Conservation (phyloP, 2,888 invertebrate species). For the Furcula furcula region DNA sequence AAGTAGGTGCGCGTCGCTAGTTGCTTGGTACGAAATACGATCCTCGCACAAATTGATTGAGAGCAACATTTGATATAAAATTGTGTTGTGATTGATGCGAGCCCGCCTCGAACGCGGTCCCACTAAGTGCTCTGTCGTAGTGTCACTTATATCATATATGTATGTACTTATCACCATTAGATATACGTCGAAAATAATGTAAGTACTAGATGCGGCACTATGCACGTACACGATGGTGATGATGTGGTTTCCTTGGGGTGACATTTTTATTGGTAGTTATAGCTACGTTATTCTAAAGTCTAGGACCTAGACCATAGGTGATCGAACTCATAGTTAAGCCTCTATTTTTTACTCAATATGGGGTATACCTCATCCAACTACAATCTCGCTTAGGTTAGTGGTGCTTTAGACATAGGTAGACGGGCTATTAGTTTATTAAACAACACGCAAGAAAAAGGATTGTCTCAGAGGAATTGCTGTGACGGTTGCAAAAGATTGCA, state of each 20-base stretch:
- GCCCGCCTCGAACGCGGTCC: slow-evolving; percentile 62
- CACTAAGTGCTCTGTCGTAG: slow-evolving; percentile 78
- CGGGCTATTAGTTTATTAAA: no score
- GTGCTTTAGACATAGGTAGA: no score
- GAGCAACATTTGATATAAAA: slow-evolving; percentile 82
- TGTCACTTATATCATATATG: slow-evolving; percentile 46
- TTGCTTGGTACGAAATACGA: slow-evolving; percentile 67
- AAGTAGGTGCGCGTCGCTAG: slow-evolving; percentile 46
- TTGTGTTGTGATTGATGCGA: slow-evolving; percentile 81
- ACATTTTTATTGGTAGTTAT: slow-evolving; percentile 23
- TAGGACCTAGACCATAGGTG: slow-evolving; percentile 25
- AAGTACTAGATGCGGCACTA: slow-evolving; percentile 12
- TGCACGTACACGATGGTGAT: slow-evolving; percentile 1
- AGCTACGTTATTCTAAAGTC: slow-evolving; percentile 22
- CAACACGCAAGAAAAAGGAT: no score
- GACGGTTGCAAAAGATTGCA: no score
- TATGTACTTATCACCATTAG: slow-evolving; percentile 36
- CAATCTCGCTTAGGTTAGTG: no score
- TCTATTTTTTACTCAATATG: no score
- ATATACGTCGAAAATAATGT: slow-evolving; percentile 29
- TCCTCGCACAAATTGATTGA: slow-evolving; percentile 79
- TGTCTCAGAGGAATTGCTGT: no score
- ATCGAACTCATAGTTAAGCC: slow-evolving; percentile 32
- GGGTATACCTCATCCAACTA: no score
- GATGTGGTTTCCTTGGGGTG: no score